Percentiles rank a stretch among this genome's conserved stretches.
These are phyloP conservation scores for Drosophila nigricruria DNA, from an alignment of 2,888 invertebrate genomes.

Conservation along the genomic window DNA sequence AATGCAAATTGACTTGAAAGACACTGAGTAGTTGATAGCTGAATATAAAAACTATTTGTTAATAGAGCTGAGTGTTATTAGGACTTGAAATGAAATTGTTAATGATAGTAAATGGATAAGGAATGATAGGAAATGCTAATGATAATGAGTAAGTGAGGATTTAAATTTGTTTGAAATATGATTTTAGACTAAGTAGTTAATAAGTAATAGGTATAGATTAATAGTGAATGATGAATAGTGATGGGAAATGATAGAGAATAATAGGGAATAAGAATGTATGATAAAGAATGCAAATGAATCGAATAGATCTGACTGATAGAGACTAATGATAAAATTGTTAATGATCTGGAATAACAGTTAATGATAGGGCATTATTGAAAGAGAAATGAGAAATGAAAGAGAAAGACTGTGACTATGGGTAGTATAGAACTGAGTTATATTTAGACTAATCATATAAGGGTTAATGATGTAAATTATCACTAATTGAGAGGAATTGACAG, in stretches of 20 bases:
- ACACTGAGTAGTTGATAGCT: neutral
- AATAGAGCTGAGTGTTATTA: neutral
- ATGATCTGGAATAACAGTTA: too few species aligned
- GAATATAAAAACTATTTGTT: neutral
- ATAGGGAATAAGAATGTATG: neutral
- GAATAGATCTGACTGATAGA: too few species aligned
- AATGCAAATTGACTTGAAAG: neutral
- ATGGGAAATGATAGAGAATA: neutral
- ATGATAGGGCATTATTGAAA: too few species aligned
- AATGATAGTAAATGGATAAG: neutral
- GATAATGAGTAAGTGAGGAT: neutral
- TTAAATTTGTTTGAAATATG: neutral
- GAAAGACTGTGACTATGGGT: too few species aligned
- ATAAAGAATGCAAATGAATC: neutral
- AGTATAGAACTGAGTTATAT: too few species aligned
- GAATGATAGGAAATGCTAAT: neutral
- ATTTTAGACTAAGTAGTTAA: neutral
- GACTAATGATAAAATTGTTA: neutral
- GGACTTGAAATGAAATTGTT: neutral
- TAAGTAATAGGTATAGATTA: neutral
- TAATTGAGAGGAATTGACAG: too few species aligned
- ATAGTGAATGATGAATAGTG: neutral
- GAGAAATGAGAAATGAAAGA: too few species aligned
- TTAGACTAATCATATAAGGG: too few species aligned
- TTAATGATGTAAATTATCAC: too few species aligned